These are phyloP conservation scores for Erythrolamprus reginae DNA, from an alignment of 2,113 vertebrate genomes.

Conservation along the genomic window DNA sequence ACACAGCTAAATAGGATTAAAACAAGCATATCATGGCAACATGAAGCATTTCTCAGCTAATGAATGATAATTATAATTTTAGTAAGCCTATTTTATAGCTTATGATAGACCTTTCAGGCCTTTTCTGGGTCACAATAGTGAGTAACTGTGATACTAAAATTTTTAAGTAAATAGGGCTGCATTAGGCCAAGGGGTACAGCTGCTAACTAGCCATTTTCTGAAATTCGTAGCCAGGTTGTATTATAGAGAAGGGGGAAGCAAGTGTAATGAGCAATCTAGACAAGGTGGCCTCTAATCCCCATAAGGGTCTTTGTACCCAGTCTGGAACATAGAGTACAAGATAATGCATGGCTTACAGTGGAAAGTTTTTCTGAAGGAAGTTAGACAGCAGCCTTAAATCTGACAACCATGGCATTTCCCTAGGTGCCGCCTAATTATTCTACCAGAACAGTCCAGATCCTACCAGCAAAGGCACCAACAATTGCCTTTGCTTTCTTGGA, in stretches of 20 bases:
- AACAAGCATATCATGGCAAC: not conserved
- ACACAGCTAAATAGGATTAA: conserved; percentile 15
- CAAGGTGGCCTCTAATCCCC: not conserved
- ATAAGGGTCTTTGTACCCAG: not conserved
- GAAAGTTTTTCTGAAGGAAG: not conserved
- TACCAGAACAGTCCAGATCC: not conserved
- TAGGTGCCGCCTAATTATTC: not conserved
- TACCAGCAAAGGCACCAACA: not conserved
- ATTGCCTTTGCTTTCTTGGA: not conserved
- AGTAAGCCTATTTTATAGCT: not conserved
- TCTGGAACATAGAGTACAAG: not conserved
- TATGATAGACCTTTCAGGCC: not conserved
- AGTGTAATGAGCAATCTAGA: not conserved
- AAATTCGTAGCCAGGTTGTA: not conserved
- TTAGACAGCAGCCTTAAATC: not conserved
- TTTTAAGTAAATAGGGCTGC: not conserved
- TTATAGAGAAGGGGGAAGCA: not conserved
- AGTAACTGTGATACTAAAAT: not conserved
- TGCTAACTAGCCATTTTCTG: not conserved
- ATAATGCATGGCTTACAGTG: not conserved
- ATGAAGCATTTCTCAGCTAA: not conserved
- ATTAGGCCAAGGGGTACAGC: not conserved
- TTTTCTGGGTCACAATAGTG: not conserved
- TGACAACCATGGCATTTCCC: not conserved
- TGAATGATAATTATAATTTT: not conserved